phyloP scores from a whole-genome alignment of 2,888 invertebrate genomes.

The Xylocampa areola region DNA sequence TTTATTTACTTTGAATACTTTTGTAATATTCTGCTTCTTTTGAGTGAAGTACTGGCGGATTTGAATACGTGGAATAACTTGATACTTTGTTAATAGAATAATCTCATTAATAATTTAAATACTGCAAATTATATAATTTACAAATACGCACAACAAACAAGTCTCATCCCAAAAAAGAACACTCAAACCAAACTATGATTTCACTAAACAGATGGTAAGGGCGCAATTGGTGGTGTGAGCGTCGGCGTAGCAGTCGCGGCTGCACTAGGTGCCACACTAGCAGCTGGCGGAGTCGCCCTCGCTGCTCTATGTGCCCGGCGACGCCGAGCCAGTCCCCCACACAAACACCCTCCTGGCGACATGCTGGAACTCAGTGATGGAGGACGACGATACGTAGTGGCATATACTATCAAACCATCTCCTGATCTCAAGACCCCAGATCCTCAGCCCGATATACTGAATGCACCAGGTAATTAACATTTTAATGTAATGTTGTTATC shows the following conservation, averaged over 20 bases:
- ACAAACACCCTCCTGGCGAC: conserved; percentile 85
- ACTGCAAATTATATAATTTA: no score
- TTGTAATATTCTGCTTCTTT: conserved; percentile 10
- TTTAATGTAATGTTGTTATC: conserved; percentile 7
- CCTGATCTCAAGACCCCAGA: conserved; percentile 89
- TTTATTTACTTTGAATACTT: conserved; percentile 38
- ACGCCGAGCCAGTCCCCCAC: conserved; percentile 76
- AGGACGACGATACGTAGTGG: conserved; percentile 95
- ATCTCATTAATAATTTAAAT: background rate
- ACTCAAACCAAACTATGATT: no score
- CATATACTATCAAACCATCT: conserved; percentile 94
- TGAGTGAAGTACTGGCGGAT: background rate
- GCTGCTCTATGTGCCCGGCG: conserved; percentile 78
- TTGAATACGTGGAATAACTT: conserved; percentile 3
- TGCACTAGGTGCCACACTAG: conserved; percentile 75
- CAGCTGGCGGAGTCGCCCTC: conserved; percentile 76
- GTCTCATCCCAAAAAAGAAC: no score
- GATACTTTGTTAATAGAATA: no score
- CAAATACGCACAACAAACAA: no score
- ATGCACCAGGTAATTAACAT: conserved; percentile 91
- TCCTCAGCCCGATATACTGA: conserved; percentile 94
- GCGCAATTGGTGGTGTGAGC: conserved; percentile 92
- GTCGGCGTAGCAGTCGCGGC: conserved; percentile 90
- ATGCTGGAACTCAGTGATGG: conserved; percentile 93
- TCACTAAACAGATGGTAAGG: conserved; percentile 90